Conservation (phyloP, 2,888 invertebrate species). For the Stenchaetothrips biformis region DNA sequence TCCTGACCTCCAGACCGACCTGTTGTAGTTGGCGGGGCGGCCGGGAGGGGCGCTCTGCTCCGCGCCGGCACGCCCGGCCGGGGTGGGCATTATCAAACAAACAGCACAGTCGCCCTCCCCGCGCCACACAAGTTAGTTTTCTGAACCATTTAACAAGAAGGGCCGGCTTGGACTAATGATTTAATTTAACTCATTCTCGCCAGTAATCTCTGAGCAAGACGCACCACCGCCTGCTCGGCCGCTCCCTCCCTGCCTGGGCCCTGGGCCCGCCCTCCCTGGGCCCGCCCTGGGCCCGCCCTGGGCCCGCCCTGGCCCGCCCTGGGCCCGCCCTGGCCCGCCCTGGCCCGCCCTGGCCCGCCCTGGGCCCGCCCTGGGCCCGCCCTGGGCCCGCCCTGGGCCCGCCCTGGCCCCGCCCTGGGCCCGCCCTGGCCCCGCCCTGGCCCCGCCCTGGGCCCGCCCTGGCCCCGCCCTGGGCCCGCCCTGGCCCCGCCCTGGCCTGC, state of each 20-base stretch:
- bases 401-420: no score
- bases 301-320: no score
- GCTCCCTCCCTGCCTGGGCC: slow-evolving; percentile 29
- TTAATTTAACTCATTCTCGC: slow-evolving; percentile 15
- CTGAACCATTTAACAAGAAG: slow-evolving; percentile 23
- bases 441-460: no score
- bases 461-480: no score
- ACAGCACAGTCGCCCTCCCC: neutral
- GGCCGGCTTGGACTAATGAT: slow-evolving; percentile 20
- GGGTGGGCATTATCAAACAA: slow-evolving; percentile 4
- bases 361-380: no score
- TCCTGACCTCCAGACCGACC: no score
- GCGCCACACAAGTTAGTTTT: slow-evolving; percentile 19
- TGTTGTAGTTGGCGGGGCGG: neutral
- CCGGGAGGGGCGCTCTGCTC: neutral
- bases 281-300: no score
- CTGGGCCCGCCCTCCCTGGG: neutral
- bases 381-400: no score
- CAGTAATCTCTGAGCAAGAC: slow-evolving; percentile 12
- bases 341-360: no score
- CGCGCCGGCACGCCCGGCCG: neutral
- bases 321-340: no score
- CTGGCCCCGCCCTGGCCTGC: no score
- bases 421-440: no score
- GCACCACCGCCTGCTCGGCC: slow-evolving; percentile 1